Percentiles rank a stretch among this genome's conserved stretches.
These are phyloP conservation scores for Chymomyza caudatula DNA, from an alignment of 2,888 invertebrate genomes.

Conservation along the genomic window DNA sequence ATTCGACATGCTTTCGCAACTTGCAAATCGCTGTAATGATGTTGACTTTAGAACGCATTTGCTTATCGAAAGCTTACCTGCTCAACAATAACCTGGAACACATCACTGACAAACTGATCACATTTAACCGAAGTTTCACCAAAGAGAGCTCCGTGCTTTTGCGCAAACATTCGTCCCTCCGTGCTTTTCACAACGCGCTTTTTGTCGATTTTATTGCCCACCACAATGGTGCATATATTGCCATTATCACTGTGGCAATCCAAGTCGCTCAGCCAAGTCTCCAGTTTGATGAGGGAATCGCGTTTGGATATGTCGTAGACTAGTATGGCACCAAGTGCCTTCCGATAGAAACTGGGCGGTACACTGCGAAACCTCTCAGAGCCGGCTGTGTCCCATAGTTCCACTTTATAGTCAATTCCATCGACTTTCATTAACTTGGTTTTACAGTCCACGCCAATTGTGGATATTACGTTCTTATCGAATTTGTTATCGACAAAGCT, in stretches of 20 bases:
- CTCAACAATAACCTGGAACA: conserved; percentile 98
- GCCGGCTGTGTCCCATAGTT: conserved; percentile 97
- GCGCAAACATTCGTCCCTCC: conserved; percentile 96
- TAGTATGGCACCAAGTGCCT: conserved; percentile 93
- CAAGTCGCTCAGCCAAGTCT: conserved; percentile 95
- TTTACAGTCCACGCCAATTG: conserved; percentile 99
- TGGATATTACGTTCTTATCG: conserved; percentile 93
- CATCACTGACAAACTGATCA: conserved; percentile 94
- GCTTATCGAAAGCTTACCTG: conserved; percentile 92
- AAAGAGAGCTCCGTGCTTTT: conserved; percentile 95
- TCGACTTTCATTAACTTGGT: conserved; percentile 93
- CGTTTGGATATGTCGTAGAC: conserved; percentile 95
- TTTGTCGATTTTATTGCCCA: conserved; percentile 98
- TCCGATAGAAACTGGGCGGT: conserved; percentile 94
- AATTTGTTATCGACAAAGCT: conserved; percentile 97
- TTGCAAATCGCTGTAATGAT: no score
- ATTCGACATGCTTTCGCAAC: no score
- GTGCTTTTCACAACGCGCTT: conserved; percentile 90
- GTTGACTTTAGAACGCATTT: no score
- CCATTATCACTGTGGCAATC: conserved; percentile 96
- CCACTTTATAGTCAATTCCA: conserved; percentile 93
- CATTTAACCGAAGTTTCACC: conserved; percentile 99
- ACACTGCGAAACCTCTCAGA: conserved; percentile 95
- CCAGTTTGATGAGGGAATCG: conserved; percentile 90
- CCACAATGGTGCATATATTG: conserved; percentile 96